phyloP scores from a whole-genome alignment of 1,140 invertebrate species.

The Drosophila funebris region DNA sequence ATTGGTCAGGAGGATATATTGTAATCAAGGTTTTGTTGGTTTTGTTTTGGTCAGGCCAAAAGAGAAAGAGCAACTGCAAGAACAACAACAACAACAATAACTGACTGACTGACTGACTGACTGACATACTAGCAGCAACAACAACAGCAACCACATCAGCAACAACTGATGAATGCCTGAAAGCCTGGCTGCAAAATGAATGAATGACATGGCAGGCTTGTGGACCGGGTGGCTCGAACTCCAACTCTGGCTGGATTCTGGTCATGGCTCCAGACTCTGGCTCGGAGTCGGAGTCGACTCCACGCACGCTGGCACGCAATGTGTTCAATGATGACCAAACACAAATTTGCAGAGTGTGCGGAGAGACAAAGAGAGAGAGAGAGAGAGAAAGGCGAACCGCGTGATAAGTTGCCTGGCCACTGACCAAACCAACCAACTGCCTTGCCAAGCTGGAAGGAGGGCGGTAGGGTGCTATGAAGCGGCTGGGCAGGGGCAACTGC shows the following conservation, averaged over 20 bases:
- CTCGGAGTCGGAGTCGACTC: constrained; percentile 13
- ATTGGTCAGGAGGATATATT: constrained; percentile 58
- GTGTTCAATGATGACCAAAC: constrained; percentile 40
- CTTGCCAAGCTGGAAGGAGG: neutral
- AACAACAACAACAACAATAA: constrained; percentile 38
- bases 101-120: neutral
- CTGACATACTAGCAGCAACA: constrained; percentile 36
- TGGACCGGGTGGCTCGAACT: constrained; percentile 42
- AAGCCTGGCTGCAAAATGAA: constrained; percentile 73
- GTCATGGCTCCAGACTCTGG: constrained; percentile 10
- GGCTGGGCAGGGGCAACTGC: constrained; percentile 3
- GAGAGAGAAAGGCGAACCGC: neutral
- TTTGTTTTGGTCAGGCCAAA: constrained; percentile 34
- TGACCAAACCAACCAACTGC: constrained; percentile 18
- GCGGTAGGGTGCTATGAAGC: neutral
- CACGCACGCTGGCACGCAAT: constrained; percentile 49
- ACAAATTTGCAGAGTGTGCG: constrained; percentile 17
- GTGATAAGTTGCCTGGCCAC: constrained; percentile 44
- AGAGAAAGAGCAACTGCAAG: constrained; percentile 45
- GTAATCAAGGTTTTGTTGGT: constrained; percentile 67
- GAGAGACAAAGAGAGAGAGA: neutral
- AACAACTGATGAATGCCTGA: constrained; percentile 73
- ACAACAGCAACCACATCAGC: constrained; percentile 29
- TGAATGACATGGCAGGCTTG: constrained; percentile 76
- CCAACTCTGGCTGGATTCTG: neutral